Conservation (phyloP, 2,113 vertebrate species). For the Atherinomorus stipes region DNA sequence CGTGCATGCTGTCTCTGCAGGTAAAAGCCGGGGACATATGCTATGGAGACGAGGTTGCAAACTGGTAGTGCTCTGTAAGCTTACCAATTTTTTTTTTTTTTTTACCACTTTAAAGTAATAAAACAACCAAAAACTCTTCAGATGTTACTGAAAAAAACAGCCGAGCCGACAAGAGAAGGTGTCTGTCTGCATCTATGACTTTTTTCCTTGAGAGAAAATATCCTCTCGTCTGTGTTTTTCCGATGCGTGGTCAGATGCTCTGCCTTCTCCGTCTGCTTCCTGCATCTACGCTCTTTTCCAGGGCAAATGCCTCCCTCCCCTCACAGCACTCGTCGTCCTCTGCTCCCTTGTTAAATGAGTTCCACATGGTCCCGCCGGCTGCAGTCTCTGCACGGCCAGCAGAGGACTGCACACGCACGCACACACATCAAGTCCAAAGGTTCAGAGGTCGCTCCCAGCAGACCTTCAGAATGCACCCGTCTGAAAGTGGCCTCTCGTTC, state of each 20-base stretch:
- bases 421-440: conserved; percentile 31
- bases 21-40: conserved; percentile 66
- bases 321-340: conserved; percentile 49
- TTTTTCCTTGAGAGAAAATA: conserved; percentile 61
- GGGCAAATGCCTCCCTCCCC: conserved; percentile 31
- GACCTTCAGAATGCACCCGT: conserved; percentile 64
- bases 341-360: conserved; percentile 71
- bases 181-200: conserved; percentile 29
- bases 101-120: conserved; percentile 38
- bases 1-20: conserved; percentile 60
- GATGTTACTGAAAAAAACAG: conserved; percentile 15
- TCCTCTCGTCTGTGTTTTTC: conserved; percentile 39
- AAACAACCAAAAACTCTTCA: not conserved
- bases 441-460: conserved; percentile 70
- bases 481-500: conserved; percentile 58
- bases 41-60: conserved; percentile 54
- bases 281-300: conserved; percentile 63
- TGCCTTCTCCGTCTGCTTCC: conserved; percentile 61
- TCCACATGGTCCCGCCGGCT: conserved; percentile 72
- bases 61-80: conserved; percentile 30
- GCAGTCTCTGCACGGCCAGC: conserved; percentile 38
- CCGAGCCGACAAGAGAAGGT: conserved; percentile 19
- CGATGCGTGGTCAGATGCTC: conserved; percentile 57
- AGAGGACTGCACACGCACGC: conserved; percentile 25
- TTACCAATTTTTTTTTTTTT: not conserved